Conservation (phyloP, 1,140 invertebrate genomes). For the Thaumatotibia leucotreta region DNA sequence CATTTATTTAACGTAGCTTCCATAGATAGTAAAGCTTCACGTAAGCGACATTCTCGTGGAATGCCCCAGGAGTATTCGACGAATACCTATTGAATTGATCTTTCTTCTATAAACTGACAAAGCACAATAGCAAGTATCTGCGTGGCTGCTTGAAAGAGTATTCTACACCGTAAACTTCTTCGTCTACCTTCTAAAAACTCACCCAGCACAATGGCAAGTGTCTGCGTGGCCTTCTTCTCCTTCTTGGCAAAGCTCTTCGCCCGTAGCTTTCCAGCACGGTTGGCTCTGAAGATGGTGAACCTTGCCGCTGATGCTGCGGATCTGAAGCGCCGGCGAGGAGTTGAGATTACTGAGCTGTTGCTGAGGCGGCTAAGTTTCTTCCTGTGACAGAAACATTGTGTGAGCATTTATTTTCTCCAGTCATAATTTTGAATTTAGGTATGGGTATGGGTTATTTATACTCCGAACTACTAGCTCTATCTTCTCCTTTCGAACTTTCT, state of each 20-base stretch:
- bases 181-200: background rate
- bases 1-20: too few relatives aligned
- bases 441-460: too few relatives aligned
- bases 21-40: too few relatives aligned
- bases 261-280: conserved; percentile 92
- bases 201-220: conserved; percentile 99
- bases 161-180: background rate
- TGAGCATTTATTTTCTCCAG: background rate
- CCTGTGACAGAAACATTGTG: conserved; percentile 27
- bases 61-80: too few relatives aligned
- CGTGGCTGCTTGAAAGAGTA: too few relatives aligned
- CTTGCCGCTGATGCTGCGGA: conserved; percentile 79
- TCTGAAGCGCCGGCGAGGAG: conserved; percentile 57
- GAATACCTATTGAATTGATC: too few relatives aligned
- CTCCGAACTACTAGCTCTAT: too few relatives aligned
- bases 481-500: too few relatives aligned
- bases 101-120: too few relatives aligned
- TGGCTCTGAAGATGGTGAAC: conserved; percentile 94
- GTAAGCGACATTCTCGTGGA: too few relatives aligned
- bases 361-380: conserved; percentile 60
- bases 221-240: conserved; percentile 99
- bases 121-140: too few relatives aligned
- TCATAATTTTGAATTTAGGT: too few relatives aligned
- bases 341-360: conserved; percentile 55
- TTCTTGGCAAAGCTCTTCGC: conserved; percentile 97